phyloP scores from a whole-genome alignment of 2,797 vertebrate species.

The Megaceryle alcyon region DNA sequence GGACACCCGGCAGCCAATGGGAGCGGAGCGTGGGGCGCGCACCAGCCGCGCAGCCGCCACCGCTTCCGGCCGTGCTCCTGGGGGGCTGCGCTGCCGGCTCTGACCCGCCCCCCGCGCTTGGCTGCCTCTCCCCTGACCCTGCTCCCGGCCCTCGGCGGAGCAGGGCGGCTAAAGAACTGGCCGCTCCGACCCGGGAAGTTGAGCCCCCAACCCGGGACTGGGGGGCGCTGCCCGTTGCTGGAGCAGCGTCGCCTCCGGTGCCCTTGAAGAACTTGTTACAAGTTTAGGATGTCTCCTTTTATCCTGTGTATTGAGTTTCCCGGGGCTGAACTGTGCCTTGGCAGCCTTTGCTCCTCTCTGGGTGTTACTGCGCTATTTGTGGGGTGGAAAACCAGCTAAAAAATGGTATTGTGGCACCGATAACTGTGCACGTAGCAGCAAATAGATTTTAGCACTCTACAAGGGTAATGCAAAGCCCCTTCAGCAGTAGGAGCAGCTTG shows the following conservation, averaged over 20 bases:
- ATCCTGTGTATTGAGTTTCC: fast-evolving
- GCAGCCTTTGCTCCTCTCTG: no score
- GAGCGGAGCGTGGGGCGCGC: not conserved
- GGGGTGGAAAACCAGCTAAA: not conserved
- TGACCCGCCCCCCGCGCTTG: not conserved
- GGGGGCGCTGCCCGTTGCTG: not conserved
- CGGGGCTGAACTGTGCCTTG: not conserved
- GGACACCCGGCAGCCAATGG: not conserved
- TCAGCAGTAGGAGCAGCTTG: not conserved
- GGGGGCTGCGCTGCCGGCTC: no score
- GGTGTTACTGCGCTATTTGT: no score
- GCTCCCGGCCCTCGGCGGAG: fast-evolving
- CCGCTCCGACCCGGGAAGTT: fast-evolving
- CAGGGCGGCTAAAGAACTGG: not conserved
- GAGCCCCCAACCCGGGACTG: no score
- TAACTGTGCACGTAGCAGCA: fast-evolving
- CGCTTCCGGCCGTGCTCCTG: not conserved
- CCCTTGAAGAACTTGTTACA: fast-evolving
- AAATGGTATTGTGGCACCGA: fast-evolving
- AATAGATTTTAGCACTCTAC: fast-evolving
- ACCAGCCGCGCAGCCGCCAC: not conserved
- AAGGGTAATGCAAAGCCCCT: not conserved
- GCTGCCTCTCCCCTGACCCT: no score
- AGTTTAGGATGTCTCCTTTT: fast-evolving
- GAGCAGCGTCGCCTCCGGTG: no score